Evolutionary conservation across 2,888 invertebrate species (phyloP), one percentile per base, ranked within the genome.

Genomic region (Neria commutata): DNA sequence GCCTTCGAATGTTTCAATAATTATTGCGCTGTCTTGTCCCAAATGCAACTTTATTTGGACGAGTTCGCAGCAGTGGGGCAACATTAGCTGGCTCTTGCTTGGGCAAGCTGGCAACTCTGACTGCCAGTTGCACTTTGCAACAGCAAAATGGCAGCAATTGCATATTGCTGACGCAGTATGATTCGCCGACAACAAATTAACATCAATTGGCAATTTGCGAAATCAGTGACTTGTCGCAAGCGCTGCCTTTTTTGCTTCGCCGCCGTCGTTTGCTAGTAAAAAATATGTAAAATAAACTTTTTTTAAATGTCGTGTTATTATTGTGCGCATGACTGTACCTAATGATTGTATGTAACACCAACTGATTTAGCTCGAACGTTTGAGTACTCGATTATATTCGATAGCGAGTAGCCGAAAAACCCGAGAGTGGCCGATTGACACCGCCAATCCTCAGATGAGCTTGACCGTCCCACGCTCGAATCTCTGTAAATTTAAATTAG

Each of bases 131-230:
- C n/a, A 37, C 37, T n/a, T 8, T 14, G 11, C 16, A 37, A 37
- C 37, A 14, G 11, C 37, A n/a, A 37, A 4, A n/a, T n/a, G n/a
- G n/a, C 19, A 3, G 42, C 42, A 42, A 19, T 8, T 42, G 42
- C 17, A 42, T 19, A 8, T 42, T 19, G 52, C 50, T 47, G 52
- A 46, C 56, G 51, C 42, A 51, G 47, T 34, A 51, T 16, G 49
- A 26, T n/a, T 19, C 24, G 29, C 29, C 49, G 29, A 57, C 51
- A 51, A 49, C 49, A 48, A 24, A 52, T 47, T 52, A 47, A 52
- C 52, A 52, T 46, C 52, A 48, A 48, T 46, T 48, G 57, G 21
- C 53, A 37, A 48, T 53, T 57, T 57, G 48, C 48, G 57, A 52
- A 53, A 57, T 57, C 57, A 21, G 42, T 45, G 42, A 51, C 45